Evolutionary conservation across 2,888 invertebrate genomes (phyloP), one percentile per base, ranked within the genome.

Genomic region (Cheilosia vulpina): DNA sequence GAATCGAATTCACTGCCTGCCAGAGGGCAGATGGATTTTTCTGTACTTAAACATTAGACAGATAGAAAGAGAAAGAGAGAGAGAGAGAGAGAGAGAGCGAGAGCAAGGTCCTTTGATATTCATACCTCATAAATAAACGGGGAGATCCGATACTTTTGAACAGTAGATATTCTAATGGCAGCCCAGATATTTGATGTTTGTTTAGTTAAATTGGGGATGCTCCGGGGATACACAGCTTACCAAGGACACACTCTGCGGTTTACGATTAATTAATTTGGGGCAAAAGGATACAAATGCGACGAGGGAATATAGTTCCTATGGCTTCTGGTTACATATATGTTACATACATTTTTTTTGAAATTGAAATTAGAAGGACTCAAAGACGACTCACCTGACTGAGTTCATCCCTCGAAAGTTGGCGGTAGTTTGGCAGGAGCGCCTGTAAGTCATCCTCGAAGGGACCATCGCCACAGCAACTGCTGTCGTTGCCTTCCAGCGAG

Each of bases 391-490:
- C 92, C 91, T 92, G 92, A 90, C 92, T 92, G 88, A 92, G 91
- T 90, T 92, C 92, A 90, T 92, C 92, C 88, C 91, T 89, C 38
- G 91, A 92, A 87, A 90, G 89, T 72, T 90, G 91, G 58, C 90
- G 89, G 87, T 90, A 91, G 88, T 91, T 91, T 87, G 92, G 92
- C 89, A 92, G 77, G 66, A 92, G 88, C 9, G 92, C 92, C 87
- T 92, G 90, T 89, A 92, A 89, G 87, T 92, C 92, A 87, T 92
- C 92, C 80, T 92, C 92, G 60, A 91, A 91, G 41, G 89, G 88
- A 62, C 89, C 90, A 88, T 89, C 89, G 68, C 87, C 89, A 73
- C 89, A 89, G 88, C 89, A 90, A 82, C 89, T 91, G 77, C 89
- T 89, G 38, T 90, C 91, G 60, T 90, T 90, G 38, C 89, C 90